Evolutionary conservation across 1,140 invertebrate genomes (phyloP), one percentile per base, ranked within the genome.

Genomic region (Varroa destructor): DNA sequence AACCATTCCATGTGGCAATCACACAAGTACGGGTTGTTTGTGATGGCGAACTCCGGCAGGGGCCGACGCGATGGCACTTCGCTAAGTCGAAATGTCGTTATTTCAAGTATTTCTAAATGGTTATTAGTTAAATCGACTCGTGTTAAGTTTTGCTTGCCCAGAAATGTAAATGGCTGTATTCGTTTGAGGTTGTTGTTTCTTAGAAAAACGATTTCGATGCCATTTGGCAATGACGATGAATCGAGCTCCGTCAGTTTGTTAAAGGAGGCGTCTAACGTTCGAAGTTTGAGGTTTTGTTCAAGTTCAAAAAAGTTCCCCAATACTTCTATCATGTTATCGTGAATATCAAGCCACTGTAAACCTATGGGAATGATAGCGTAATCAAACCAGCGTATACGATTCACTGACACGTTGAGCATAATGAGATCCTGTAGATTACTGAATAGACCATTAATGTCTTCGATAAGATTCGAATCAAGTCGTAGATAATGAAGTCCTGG

Each of bases 321-420:
- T 76, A 90, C 86, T 77, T 84, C 84, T 73, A 94, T 86, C 77
- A 87, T 86, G 80, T 95, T 94, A 77, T 87, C 87, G 79, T 93
- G 90, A 76, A 94, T 82, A 80, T 94, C 91, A 56, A 95, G 80
- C 89, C 90, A 93, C 76, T 90, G 87, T 72, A 94, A 81, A 73
- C 86, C 87, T 61, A 81, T 78, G 0, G 92, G 91, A 61, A 94
- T 85, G 71, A 91, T 82, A 14, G 87, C 85, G 79, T 93, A 94
- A 80, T 94, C 91, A 81, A 95, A 94, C 85, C 87, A 87, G 76
- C 89, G 85, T 75, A 95, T 82, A 76, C 87, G 86, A 82, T 95
- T 95, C 80, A 91, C 89, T 42, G 89, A 92, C 72, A 93, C 87
- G 81, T 94, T 95, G 43, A 95, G 80, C 89, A 89, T 92, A 74